Evolutionary conservation across 1,140 invertebrate genomes (phyloP).

Genomic region (Mya arenaria): DNA sequence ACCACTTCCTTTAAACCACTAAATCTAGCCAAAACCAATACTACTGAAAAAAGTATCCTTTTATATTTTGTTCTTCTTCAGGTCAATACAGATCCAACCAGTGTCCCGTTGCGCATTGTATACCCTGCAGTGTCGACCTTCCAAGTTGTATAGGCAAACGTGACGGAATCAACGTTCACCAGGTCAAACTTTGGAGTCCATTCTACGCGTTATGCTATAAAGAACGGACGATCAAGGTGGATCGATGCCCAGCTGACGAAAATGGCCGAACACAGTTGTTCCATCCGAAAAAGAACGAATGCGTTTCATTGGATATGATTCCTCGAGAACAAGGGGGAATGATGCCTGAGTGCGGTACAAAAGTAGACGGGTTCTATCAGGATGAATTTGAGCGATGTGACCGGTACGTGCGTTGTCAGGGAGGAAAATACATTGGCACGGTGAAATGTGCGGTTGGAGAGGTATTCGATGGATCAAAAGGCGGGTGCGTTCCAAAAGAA

Average conservation of each 20-base stretch:
- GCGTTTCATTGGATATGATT: constrained; percentile 43
- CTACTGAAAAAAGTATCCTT: too few relatives aligned
- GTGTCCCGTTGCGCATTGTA: constrained; percentile 41
- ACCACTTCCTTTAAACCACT: too few relatives aligned
- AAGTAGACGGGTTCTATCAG: constrained; percentile 40
- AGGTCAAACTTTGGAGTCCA: constrained; percentile 46
- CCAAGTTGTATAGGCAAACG: constrained; percentile 54
- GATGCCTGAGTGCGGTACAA: constrained; percentile 41
- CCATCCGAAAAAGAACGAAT: constrained; percentile 25
- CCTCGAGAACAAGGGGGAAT: constrained; percentile 42
- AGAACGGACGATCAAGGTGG: constrained; percentile 45
- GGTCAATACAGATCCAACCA: constrained; percentile 43
- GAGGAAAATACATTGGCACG: constrained; percentile 21
- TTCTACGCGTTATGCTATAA: constrained; percentile 52
- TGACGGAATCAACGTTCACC: constrained; percentile 50
- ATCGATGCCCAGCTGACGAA: constrained; percentile 23
- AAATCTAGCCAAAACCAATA: too few relatives aligned
- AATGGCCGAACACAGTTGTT: constrained; percentile 27
- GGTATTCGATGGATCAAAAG: constrained; percentile 13
- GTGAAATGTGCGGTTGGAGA: constrained; percentile 14
- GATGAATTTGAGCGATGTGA: constrained; percentile 47
- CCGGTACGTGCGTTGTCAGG: constrained; percentile 36
- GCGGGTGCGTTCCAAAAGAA: neutral
- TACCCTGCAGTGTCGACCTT: constrained; percentile 38
- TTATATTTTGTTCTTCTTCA: too few relatives aligned